phyloP scores from a whole-genome alignment of 2,797 vertebrate genomes.

The Distichodus sexfasciatus region DNA sequence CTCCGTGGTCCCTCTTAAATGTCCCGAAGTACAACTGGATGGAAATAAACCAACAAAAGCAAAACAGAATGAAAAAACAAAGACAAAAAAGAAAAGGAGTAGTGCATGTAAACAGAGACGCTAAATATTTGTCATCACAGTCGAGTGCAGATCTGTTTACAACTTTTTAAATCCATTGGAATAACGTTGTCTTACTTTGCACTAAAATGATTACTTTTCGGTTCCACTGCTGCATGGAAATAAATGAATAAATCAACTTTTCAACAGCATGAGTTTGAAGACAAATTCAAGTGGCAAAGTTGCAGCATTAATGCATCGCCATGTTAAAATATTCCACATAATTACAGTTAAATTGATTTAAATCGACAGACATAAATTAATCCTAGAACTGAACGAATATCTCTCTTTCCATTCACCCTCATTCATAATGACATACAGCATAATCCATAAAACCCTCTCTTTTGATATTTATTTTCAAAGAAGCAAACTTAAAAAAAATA shows the following conservation, averaged over 20 bases:
- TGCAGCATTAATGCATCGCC: constrained; percentile 32
- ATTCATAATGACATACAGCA: constrained; percentile 18
- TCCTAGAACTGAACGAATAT: constrained; percentile 22
- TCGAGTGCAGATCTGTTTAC: constrained; percentile 47
- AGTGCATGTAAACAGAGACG: constrained; percentile 47
- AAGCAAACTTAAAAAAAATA: constrained; percentile 66
- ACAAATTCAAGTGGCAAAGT: constrained; percentile 20
- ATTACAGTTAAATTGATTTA: constrained; percentile 24
- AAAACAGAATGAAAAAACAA: constrained; percentile 13
- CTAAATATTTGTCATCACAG: constrained; percentile 43
- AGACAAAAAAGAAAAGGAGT: constrained; percentile 31
- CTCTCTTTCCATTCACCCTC: background rate
- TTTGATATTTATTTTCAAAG: constrained; percentile 35
- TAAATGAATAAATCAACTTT: constrained; percentile 8
- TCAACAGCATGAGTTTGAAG: constrained; percentile 27
- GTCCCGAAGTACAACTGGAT: constrained; percentile 23
- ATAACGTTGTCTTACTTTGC: constrained; percentile 10
- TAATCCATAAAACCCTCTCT: constrained; percentile 24
- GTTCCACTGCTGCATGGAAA: constrained; percentile 38
- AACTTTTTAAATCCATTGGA: constrained; percentile 27
- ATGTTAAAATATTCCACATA: constrained; percentile 28
- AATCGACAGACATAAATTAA: constrained; percentile 21
- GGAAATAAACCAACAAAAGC: constrained; percentile 1
- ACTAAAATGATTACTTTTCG: constrained; percentile 43
- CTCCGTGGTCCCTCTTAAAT: constrained; percentile 19